Evolutionary conservation across 2,113 vertebrate species (phyloP).

Genomic region (Pyxicephalus adspersus): DNA sequence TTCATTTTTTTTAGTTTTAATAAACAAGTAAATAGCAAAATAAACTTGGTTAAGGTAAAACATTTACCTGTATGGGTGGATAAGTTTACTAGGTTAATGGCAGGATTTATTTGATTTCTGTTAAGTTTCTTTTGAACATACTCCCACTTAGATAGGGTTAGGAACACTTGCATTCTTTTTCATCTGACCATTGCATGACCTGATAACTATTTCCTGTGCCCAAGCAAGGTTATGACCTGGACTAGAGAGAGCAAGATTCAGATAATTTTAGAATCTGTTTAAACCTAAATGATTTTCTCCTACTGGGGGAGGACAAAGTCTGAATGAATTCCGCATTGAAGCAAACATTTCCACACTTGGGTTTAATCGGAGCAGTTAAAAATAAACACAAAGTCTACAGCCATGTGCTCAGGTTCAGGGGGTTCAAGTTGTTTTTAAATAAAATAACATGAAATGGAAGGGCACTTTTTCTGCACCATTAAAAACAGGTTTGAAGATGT

Average conservation of each 20-base stretch:
- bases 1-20: too few relatives aligned
- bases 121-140: conserved; percentile 37
- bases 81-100: not conserved
- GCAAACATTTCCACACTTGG: conserved; percentile 58
- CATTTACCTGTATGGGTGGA: not conserved
- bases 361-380: conserved; percentile 60
- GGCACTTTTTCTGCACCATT: conserved; percentile 40
- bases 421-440: conserved; percentile 53
- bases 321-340: conserved; percentile 64
- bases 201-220: conserved; percentile 83
- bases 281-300: conserved; percentile 70
- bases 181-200: conserved; percentile 88
- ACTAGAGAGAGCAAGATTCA: conserved; percentile 83
- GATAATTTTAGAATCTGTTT: conserved; percentile 87
- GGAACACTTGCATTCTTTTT: conserved; percentile 80
- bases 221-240: conserved; percentile 89
- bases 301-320: conserved; percentile 57
- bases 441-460: conserved; percentile 45
- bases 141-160: conserved; percentile 59
- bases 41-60: too few relatives aligned
- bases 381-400: conserved; percentile 61
- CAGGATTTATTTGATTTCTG: conserved; percentile 23
- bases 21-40: too few relatives aligned
- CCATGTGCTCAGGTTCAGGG: conserved; percentile 48
- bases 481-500: conserved; percentile 41